These are phyloP conservation scores for Paradisaea rubra DNA, from an alignment of 2,113 vertebrate species.

Conservation along the genomic window DNA sequence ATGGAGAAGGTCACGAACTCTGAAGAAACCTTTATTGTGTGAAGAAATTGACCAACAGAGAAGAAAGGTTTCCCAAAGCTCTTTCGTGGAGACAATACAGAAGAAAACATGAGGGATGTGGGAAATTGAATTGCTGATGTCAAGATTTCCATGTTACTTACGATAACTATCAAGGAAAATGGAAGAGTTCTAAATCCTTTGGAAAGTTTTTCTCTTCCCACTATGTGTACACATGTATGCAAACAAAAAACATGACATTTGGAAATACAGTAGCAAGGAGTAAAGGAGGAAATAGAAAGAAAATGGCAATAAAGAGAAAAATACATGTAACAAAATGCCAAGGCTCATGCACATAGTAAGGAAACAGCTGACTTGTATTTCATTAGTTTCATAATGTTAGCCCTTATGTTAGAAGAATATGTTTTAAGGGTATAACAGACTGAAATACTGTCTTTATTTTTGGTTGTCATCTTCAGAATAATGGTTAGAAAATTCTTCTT, in stretches of 20 bases:
- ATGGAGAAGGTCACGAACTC: background rate
- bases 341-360: background rate
- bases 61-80: background rate
- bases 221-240: rapidly evolving
- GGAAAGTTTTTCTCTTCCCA: background rate
- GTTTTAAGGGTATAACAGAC: background rate
- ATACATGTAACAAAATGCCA: background rate
- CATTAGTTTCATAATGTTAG: background rate
- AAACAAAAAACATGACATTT: background rate
- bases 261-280: background rate
- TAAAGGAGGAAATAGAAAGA: background rate
- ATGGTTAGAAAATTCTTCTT: background rate
- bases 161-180: background rate
- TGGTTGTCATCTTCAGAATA: background rate
- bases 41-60: background rate
- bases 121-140: background rate
- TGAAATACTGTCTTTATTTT: background rate
- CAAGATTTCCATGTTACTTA: background rate
- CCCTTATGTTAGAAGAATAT: background rate
- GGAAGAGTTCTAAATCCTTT: background rate
- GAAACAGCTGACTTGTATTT: background rate
- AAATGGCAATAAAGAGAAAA: background rate
- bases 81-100: background rate
- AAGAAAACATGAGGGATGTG: background rate
- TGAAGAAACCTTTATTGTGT: background rate